phyloP scores from a whole-genome alignment of 2,797 vertebrate genomes.

The Pantherophis vulpinus region DNA sequence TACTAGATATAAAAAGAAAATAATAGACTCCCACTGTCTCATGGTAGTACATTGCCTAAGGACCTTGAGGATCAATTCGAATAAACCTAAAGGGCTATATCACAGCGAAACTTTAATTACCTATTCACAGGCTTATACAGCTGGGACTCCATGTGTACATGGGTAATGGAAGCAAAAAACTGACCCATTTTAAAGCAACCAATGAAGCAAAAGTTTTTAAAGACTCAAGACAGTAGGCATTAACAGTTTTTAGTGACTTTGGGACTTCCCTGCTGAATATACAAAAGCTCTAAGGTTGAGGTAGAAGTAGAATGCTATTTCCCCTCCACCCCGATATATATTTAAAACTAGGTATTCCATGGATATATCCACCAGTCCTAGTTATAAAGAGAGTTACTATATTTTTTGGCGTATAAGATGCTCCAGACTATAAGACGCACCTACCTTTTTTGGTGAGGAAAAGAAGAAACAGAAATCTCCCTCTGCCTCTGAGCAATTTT shows the following conservation, averaged over 20 bases:
- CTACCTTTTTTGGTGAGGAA: too few relatives aligned
- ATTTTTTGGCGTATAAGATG: too few relatives aligned
- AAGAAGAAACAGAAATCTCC: too few relatives aligned
- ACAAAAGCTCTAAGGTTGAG: not conserved
- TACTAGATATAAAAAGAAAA: conserved; percentile 8
- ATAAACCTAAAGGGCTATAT: conserved; percentile 25
- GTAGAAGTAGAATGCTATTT: not conserved
- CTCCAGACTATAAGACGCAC: too few relatives aligned
- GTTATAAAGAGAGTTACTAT: not conserved
- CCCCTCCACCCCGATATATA: not conserved
- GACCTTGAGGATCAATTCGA: conserved; percentile 22
- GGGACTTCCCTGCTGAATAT: not conserved
- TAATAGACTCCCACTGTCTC: conserved; percentile 24
- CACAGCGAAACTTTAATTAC: conserved; percentile 39
- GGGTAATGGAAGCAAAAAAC: conserved; percentile 7
- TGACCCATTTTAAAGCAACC: conserved; percentile 29
- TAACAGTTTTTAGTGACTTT: conserved; percentile 2
- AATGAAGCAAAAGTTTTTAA: conserved; percentile 27
- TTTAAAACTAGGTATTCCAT: not conserved
- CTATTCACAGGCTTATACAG: conserved; percentile 16
- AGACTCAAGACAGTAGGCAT: not conserved
- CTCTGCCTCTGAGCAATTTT: too few relatives aligned
- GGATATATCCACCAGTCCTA: not conserved
- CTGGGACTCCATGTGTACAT: not conserved
- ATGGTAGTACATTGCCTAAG: conserved; percentile 19